Percentiles rank a stretch among this genome's conserved stretches.
phyloP scores from a whole-genome alignment of 2,797 vertebrate species.

The Micromesistius poutassou region DNA sequence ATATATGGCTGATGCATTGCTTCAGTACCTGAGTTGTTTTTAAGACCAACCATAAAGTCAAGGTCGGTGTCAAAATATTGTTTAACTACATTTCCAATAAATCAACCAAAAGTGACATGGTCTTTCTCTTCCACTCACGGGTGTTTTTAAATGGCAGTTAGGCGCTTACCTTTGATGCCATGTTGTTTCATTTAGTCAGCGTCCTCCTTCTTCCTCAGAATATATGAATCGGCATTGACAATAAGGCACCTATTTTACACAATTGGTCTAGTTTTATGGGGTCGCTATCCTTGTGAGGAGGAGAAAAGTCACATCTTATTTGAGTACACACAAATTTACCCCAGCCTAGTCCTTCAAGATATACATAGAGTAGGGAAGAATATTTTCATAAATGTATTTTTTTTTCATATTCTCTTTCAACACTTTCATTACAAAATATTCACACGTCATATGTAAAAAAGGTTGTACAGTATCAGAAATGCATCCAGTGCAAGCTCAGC shows the following conservation, averaged over 20 bases:
- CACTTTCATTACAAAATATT: constrained; percentile 25
- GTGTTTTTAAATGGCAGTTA: not conserved
- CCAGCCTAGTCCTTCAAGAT: not conserved
- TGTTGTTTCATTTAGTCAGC: not conserved
- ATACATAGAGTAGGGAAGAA: not conserved
- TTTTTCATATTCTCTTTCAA: constrained; percentile 1
- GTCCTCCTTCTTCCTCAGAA: too few species aligned
- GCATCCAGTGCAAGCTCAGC: constrained; percentile 66
- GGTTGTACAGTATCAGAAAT: constrained; percentile 41
- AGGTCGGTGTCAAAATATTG: not conserved
- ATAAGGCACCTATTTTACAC: not conserved
- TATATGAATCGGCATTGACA: too few species aligned
- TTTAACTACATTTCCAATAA: not conserved
- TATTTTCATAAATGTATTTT: not conserved
- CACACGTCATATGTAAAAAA: constrained; percentile 12
- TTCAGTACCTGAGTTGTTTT: constrained; percentile 2
- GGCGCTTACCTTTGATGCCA: not conserved
- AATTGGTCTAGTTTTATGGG: not conserved
- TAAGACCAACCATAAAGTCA: not conserved
- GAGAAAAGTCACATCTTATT: not conserved
- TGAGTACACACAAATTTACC: not conserved
- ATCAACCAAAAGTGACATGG: not conserved
- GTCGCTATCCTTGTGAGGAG: not conserved
- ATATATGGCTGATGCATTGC: not conserved
- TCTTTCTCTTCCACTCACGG: not conserved